These are phyloP conservation scores for Macaca nemestrina DNA, from an alignment of 2,113 vertebrate genomes.

Conservation along the genomic window DNA sequence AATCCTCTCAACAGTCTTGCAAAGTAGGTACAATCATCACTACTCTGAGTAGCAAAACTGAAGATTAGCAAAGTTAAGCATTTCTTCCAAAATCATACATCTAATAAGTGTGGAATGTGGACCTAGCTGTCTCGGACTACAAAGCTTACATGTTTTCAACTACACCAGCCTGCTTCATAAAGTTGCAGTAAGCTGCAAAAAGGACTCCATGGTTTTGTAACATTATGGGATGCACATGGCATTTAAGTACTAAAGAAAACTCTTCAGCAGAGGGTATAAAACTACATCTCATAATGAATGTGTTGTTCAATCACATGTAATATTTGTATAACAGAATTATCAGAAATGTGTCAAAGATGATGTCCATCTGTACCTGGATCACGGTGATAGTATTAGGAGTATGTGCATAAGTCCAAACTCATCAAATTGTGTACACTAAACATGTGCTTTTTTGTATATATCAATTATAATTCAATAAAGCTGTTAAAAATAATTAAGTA, in stretches of 20 bases:
- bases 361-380: not conserved
- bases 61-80: not conserved
- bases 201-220: not conserved
- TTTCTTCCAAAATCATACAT: not conserved
- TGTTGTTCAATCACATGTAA: not conserved
- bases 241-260: slow-evolving; percentile 3
- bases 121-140: not conserved
- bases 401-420: not conserved
- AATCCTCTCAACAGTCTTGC: not conserved
- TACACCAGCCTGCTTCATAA: not conserved
- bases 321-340: not conserved
- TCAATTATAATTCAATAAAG: not conserved
- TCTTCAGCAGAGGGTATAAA: not conserved
- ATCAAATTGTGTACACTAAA: not conserved
- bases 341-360: not conserved
- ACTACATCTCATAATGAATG: not conserved
- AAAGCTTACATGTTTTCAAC: not conserved
- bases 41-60: not conserved
- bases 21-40: not conserved
- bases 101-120: not conserved
- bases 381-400: not conserved
- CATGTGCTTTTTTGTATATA: not conserved
- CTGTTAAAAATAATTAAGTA: not conserved
- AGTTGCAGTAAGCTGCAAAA: not conserved
- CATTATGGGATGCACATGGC: not conserved